Base-by-base conservation (phyloP, 1,140 invertebrate genomes). In the Drosophila aff. region DNA sequence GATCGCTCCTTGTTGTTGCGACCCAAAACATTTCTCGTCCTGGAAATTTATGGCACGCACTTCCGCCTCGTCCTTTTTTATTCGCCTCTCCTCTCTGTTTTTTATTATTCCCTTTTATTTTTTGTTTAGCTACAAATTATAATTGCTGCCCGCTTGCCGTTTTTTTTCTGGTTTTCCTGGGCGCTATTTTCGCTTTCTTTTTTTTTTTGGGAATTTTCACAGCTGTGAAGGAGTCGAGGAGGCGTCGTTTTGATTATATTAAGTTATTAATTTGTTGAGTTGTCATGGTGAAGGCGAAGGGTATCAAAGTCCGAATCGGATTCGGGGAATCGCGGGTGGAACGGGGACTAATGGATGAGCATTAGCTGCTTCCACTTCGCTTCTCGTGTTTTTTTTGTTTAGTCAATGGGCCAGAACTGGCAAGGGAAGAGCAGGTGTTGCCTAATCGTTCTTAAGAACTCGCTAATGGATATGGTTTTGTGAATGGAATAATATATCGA, bases 211-310 rank as follows among this genome's bases (percentile, higher is more conserved):
- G 85, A 90, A 90, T 74, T 65, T 91, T 82, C 86, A 91, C 85
- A 90, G 85, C 85, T 90, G 85, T 84, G 21, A 57, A 71, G 65
- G 40, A 87, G 73, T 71, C 74, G 72, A 79, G 44, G 67, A 69
- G 66, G 41, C 40, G 52, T 84, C 74, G 76, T 77, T 90, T 85
- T 91, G 86, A 90, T 90, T 90, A 82, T 91, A 90, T 90, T 90
- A 90, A 90, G 85, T 90, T 90, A 90, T 90, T 90, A 90, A 90
- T 90, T 90, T 90, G 85, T 90, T 90, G 85, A 91, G 85, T 90
- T 90, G 85, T 90, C 85, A 90, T 90, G 85, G 85, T 77, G 79
- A 85, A 49, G 43, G 52, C 47, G 40, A 43, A 52, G 61, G 73
- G 36, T 40, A 28, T 36, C 6, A 26, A 26, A 36, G 60, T 55